Base-by-base conservation (phyloP, 2,797 vertebrate genomes). In the Pampus argenteus region DNA sequence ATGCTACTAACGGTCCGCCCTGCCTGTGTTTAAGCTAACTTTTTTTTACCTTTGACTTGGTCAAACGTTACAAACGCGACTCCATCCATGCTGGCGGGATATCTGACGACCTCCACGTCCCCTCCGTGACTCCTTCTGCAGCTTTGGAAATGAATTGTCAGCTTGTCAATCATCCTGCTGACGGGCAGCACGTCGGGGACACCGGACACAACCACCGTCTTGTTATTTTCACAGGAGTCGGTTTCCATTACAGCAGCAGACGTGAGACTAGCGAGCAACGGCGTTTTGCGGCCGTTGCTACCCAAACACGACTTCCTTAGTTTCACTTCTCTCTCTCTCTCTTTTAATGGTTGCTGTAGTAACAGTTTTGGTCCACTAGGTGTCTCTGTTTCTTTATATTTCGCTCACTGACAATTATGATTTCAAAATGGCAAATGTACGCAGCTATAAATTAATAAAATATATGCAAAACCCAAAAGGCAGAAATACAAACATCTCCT, bases 31-130 rank as follows among this genome's bases (percentile, higher is more conserved):
- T n/a, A n/a, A n/a, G n/a, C n/a, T n/a, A n/a, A n/a, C n/a, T n/a
- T n/a, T n/a, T n/a, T n/a, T 59, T 80, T 84, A 92, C 92, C 92
- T 90, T 65, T 25, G 23, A 57, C 54, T n/a, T n/a, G 9, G 42
- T 87, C 77, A 34, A 92, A 92, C 1, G 83, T 87, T 29, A 93
- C 76, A 9, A 89, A 89, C 0, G 90, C 90, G 3, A 88, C 86
- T 8, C 90, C 85, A 9, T 49, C 63, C 61, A 78, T 26, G 70
- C 51, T 5, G 17, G 84, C 89, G 40, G 90, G 91, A 7, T 79
- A 92, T 0, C 0, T 0, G 8, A 91, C 69, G 25, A 0, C 31
- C 26, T 84, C 74, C 4, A 92, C 90, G 36, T 93, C 90, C 10
- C 92, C 92, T 29, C 91, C 91, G 0, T 15, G 3, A 2, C 85